Evolutionary conservation across 1,140 invertebrate species (phyloP).

Genomic region (Berghia stephanieae): DNA sequence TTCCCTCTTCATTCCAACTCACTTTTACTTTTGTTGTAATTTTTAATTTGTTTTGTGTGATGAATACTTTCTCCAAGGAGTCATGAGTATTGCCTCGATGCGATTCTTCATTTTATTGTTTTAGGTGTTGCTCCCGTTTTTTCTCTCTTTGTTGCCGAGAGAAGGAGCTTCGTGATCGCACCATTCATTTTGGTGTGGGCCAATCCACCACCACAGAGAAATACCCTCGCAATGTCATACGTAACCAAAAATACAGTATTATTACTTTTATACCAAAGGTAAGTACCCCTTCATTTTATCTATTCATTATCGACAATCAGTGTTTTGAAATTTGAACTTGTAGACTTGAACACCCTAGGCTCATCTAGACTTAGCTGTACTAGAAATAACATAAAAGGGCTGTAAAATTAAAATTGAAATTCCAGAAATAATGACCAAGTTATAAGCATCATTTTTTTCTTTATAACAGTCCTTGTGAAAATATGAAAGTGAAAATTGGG

Average conservation of each 20-base stretch:
- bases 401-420: not conserved
- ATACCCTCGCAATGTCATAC: slow-evolving; percentile 91
- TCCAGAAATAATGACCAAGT: too few relatives aligned
- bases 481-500: too few relatives aligned
- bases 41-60: not conserved
- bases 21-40: not conserved
- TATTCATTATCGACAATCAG: not conserved
- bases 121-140: slow-evolving; percentile 53
- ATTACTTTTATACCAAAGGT: slow-evolving; percentile 98
- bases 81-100: not conserved
- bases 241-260: slow-evolving; percentile 99
- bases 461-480: too few relatives aligned
- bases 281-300: slow-evolving; percentile 35
- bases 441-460: too few relatives aligned
- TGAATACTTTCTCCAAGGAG: not conserved
- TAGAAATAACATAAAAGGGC: too few relatives aligned
- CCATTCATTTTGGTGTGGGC: slow-evolving; percentile 67
- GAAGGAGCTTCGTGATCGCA: slow-evolving; percentile 67
- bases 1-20: slow-evolving; percentile 24
- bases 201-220: slow-evolving; percentile 44
- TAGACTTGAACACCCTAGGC: too few relatives aligned
- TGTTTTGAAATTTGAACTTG: too few relatives aligned
- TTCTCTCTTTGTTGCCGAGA: slow-evolving; percentile 56
- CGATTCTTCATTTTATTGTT: slow-evolving; percentile 14
- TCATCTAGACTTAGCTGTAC: too few relatives aligned